Conservation (phyloP, 2,888 invertebrate genomes). For the Epinotia ramella region DNA sequence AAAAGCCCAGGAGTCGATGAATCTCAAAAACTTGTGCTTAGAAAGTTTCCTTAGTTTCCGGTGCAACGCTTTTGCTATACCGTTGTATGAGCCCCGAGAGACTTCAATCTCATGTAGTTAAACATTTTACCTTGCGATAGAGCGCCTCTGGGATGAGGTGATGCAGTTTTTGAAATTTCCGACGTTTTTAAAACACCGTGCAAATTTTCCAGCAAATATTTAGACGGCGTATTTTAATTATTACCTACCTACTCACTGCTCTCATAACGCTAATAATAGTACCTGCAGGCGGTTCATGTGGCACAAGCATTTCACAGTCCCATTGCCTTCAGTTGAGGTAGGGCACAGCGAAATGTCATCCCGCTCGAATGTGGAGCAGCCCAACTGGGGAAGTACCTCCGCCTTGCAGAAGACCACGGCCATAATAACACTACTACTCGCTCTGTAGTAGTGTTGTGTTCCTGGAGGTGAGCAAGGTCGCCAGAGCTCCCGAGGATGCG, state of each 20-base stretch:
- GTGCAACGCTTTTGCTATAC: constrained; percentile 6
- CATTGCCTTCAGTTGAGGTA: no score
- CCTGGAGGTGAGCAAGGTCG: no score
- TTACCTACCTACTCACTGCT: background rate
- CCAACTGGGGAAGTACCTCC: no score
- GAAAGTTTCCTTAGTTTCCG: background rate
- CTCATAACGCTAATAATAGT: background rate
- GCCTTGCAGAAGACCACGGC: no score
- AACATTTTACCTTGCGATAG: constrained; percentile 10
- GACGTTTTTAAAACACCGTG: background rate
- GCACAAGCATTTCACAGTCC: no score
- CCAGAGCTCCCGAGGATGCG: no score
- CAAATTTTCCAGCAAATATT: background rate
- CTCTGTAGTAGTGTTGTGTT: no score
- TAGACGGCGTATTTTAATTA: background rate
- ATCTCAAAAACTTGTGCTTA: constrained; percentile 11
- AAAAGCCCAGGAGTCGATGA: background rate
- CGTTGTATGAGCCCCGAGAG: constrained; percentile 1
- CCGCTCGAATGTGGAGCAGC: no score
- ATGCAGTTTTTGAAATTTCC: constrained; percentile 1
- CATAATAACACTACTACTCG: no score
- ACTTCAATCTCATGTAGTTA: constrained; percentile 11
- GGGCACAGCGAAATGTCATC: no score
- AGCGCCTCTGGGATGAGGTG: constrained; percentile 3
- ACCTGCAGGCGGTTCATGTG: background rate